Percentiles rank a stretch among this genome's conserved stretches.
Conservation (phyloP, 2,797 vertebrate species). For the Myotis pilosus region DNA sequence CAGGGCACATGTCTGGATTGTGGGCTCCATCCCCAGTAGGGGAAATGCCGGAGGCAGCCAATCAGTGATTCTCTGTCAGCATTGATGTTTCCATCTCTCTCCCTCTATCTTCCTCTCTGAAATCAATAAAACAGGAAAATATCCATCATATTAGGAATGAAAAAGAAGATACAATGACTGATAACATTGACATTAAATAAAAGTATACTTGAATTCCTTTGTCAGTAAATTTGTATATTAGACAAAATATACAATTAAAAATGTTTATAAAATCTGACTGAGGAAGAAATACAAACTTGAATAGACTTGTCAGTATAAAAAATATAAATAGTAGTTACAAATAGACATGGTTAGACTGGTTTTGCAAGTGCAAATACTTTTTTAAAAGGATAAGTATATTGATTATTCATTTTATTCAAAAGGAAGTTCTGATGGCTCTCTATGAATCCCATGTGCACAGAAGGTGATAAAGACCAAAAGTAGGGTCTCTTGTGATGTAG, state of each 20-base stretch:
- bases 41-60: too few species aligned
- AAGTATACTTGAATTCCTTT: not conserved
- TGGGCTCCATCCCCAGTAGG: too few species aligned
- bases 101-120: too few species aligned
- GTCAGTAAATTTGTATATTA: not conserved
- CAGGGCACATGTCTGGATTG: too few species aligned
- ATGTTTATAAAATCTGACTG: not conserved
- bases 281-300: not conserved
- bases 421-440: not conserved
- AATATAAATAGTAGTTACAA: not conserved
- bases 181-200: not conserved
- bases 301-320: not conserved
- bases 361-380: not conserved
- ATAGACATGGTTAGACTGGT: not conserved
- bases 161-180: not conserved
- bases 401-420: not conserved
- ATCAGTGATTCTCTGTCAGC: too few species aligned
- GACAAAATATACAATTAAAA: not conserved
- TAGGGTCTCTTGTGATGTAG: not conserved
- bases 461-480: conserved; percentile 1
- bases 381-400: not conserved
- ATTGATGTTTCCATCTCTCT: too few species aligned
- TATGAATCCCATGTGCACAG: not conserved
- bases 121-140: too few species aligned
- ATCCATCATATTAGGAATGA: not conserved